Evolutionary conservation across 2,888 invertebrate species (phyloP).

Genomic region (Listrodromus nycthemerus): DNA sequence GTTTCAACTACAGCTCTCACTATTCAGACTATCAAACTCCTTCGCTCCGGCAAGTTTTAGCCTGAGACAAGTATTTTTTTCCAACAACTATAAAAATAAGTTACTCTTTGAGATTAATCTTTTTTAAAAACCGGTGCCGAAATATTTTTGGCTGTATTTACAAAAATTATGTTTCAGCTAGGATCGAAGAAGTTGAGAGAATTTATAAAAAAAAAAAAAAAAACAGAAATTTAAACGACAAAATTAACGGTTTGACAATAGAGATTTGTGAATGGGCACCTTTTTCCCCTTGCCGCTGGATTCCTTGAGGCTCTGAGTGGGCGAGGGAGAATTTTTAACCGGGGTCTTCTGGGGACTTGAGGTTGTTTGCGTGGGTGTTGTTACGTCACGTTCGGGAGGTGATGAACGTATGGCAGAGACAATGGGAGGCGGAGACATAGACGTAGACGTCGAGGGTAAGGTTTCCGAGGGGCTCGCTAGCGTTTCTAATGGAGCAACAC

Average conservation of each 20-base stretch:
- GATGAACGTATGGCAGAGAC: slow-evolving; percentile 79
- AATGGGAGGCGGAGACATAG: slow-evolving; percentile 79
- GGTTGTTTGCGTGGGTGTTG: slow-evolving; percentile 80
- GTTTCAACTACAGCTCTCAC: slow-evolving; percentile 17
- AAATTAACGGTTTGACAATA: slow-evolving; percentile 45
- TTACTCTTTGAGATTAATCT: background rate
- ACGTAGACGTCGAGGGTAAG: slow-evolving; percentile 79
- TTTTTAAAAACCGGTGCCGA: background rate
- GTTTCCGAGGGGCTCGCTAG: slow-evolving; percentile 79
- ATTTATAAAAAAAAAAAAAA: slow-evolving; percentile 27
- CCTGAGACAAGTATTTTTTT: background rate
- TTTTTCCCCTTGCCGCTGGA: slow-evolving; percentile 84
- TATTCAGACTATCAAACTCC: slow-evolving; percentile 20
- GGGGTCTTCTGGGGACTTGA: slow-evolving; percentile 83
- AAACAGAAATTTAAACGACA: slow-evolving; percentile 51
- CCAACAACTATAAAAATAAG: background rate
- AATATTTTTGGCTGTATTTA: background rate
- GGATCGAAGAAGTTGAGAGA: slow-evolving; percentile 32
- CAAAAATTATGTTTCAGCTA: background rate
- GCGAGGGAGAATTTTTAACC: slow-evolving; percentile 83
- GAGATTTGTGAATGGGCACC: slow-evolving; percentile 78
- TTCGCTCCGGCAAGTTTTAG: slow-evolving; percentile 34
- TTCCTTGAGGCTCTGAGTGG: slow-evolving; percentile 84
- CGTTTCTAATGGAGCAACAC: slow-evolving; percentile 82
- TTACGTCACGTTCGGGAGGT: slow-evolving; percentile 78